Evolutionary conservation across 2,113 vertebrate species (phyloP).

Genomic region (Osmerus eperlanus): DNA sequence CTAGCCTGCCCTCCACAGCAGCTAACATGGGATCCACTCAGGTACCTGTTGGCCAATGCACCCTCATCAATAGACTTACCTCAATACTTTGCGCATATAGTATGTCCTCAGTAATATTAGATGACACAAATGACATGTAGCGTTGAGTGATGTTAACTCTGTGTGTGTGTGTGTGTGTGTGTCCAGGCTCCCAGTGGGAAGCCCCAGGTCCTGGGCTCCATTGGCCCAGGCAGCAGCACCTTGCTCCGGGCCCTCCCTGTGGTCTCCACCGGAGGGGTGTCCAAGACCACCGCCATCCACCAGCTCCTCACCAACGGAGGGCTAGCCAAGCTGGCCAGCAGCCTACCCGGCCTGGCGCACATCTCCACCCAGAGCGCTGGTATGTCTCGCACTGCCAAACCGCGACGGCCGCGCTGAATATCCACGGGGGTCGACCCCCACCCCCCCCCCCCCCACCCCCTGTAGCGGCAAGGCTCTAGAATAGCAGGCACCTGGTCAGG

Average conservation of each 20-base stretch:
- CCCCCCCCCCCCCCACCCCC: slow-evolving; percentile 35
- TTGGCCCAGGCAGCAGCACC: slow-evolving; percentile 72
- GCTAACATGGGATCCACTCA: slow-evolving; percentile 72
- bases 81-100: too few species aligned
- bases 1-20: slow-evolving; percentile 71
- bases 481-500: slow-evolving; percentile 37
- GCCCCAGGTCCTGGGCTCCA: slow-evolving; percentile 73
- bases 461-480: slow-evolving; percentile 47
- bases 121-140: too few species aligned
- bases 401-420: slow-evolving; percentile 66
- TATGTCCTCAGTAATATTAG: too few species aligned
- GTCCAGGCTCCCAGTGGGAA: slow-evolving; percentile 76
- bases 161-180: background rate
- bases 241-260: slow-evolving; percentile 87
- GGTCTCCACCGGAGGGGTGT: slow-evolving; percentile 76
- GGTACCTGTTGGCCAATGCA: slow-evolving; percentile 39
- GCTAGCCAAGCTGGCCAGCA: slow-evolving; percentile 90
- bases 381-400: slow-evolving; percentile 73
- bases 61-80: background rate
- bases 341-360: slow-evolving; percentile 88
- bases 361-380: slow-evolving; percentile 88
- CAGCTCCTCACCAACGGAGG: slow-evolving; percentile 91
- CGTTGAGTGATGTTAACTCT: background rate
- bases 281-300: slow-evolving; percentile 91
- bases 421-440: slow-evolving; percentile 20